phyloP scores from a whole-genome alignment of 2,113 vertebrate genomes.

The Strix uralensis region DNA sequence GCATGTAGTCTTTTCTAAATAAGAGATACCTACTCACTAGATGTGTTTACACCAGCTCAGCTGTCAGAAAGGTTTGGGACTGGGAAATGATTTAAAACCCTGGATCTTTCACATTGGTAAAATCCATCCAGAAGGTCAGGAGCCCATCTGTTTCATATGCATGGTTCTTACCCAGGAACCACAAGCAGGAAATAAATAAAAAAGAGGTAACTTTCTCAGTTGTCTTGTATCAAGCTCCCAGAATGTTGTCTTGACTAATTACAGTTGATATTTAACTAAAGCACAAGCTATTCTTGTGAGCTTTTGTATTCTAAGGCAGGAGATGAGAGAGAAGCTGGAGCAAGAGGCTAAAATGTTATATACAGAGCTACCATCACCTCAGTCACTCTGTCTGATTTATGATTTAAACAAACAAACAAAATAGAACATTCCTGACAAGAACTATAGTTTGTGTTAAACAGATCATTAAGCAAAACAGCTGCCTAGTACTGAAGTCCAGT shows the following conservation, averaged over 20 bases:
- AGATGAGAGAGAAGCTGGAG: conserved; percentile 40
- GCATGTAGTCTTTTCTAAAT: neutral
- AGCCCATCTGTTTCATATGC: conserved; percentile 21
- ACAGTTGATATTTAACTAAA: conserved; percentile 24
- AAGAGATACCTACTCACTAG: neutral
- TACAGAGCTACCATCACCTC: neutral
- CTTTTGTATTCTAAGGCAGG: conserved; percentile 26
- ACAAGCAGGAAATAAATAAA: conserved; percentile 29
- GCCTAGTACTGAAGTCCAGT: neutral
- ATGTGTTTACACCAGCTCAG: neutral
- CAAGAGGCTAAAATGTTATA: conserved; percentile 14
- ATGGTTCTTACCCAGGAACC: neutral
- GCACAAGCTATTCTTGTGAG: neutral
- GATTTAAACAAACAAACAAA: conserved; percentile 46
- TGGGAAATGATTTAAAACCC: conserved; percentile 54
- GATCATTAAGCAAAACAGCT: conserved; percentile 19
- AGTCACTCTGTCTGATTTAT: conserved; percentile 20
- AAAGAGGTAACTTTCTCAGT: neutral
- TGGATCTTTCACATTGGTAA: neutral
- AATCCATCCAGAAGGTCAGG: conserved; percentile 48
- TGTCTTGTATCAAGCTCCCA: neutral
- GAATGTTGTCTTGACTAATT: conserved; percentile 41
- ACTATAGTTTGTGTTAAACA: conserved; percentile 41
- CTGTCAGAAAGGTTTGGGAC: neutral
- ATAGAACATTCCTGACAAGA: conserved; percentile 7